A percentile compares a stretch with the other conserved stretches of the same genome.
Evolutionary conservation across 1,140 invertebrate species (phyloP).

Genomic region (Drosophila orosa): DNA sequence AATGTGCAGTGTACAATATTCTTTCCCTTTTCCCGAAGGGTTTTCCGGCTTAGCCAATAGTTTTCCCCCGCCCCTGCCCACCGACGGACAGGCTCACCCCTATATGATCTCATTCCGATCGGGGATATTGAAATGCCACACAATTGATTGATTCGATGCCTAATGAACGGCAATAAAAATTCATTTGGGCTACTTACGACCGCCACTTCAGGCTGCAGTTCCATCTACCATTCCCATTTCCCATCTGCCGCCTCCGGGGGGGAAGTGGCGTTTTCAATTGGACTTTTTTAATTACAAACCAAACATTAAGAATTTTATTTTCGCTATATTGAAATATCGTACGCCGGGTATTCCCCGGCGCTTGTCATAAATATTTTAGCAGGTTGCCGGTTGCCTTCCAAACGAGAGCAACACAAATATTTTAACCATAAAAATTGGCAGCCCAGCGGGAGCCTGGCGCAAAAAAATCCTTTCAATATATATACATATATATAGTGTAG

Average conservation of each 20-base stretch:
- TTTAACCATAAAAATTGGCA: slow-evolving; percentile 75
- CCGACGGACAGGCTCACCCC: slow-evolving; percentile 20
- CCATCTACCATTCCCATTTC: background rate
- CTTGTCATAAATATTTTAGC: slow-evolving; percentile 80
- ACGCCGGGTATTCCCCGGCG: slow-evolving; percentile 43
- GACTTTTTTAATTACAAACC: slow-evolving; percentile 76
- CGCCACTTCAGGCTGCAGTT: slow-evolving; percentile 9
- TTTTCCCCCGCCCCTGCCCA: background rate
- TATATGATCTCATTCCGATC: slow-evolving; percentile 45
- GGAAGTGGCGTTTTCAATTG: slow-evolving; percentile 41
- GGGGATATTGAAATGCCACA: slow-evolving; percentile 30
- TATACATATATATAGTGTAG: background rate
- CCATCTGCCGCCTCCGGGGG: background rate
- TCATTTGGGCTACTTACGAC: slow-evolving; percentile 49
- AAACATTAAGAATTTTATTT: slow-evolving; percentile 43
- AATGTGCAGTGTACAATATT: slow-evolving; percentile 6
- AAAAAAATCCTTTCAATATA: slow-evolving; percentile 60
- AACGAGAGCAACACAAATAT: slow-evolving; percentile 52
- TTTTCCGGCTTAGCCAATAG: slow-evolving; percentile 12
- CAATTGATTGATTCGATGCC: slow-evolving; percentile 58
- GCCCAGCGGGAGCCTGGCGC: slow-evolving; percentile 45
- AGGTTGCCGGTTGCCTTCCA: slow-evolving; percentile 22
- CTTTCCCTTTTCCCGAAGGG: slow-evolving; percentile 12
- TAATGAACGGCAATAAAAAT: slow-evolving; percentile 60
- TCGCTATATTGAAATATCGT: slow-evolving; percentile 70